Base-by-base conservation (phyloP, 2,113 vertebrate genomes). In the Propithecus coquereli region DNA sequence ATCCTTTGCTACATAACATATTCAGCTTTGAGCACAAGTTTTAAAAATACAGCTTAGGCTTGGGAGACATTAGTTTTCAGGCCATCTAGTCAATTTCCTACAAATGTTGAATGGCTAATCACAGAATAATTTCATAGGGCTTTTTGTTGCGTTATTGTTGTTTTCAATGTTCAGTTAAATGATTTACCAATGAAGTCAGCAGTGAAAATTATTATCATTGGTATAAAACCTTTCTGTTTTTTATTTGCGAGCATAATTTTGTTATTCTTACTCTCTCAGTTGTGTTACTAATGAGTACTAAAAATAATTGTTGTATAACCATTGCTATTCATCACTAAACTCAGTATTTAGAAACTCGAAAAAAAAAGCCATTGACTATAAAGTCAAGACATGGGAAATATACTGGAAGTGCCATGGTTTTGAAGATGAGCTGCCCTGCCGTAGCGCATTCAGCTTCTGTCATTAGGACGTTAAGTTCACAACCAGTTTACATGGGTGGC, bases 291-390 rank as follows among this genome's bases (percentile, higher is more conserved):
- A 96, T 96, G 86, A 89, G 23, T 81, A 77, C 83, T 95, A 90
- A 97, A 95, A 97, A 91, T 90, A 95, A 89, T 91, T 86, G 70
- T 96, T 97, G 73, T 95, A 79, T 96, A 92, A 88, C 77, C 70
- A 70, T 71, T 45, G 37, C 59, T 92, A 93, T 84, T 96, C 93
- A 94, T 91, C 91, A 71, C 65, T 25, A 80, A 96, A 54, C 30
- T 52, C n/a, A 45, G 47, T 95, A 88, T 86, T 94, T 77, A 92
- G 50, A 84, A 83, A 76, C 76, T n/a, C 61, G 16, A 10, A 30
- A 52, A 85, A 74, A 52, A 86, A 84, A 57, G 6, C 6, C 47
- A 89, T 63, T 71, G 63, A 90, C 70, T 91, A 71, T 45, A 81
- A 59, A 93, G 54, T 81, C 61, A 73, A 93, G 80, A 68, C 30